phyloP scores from a whole-genome alignment of 2,888 invertebrate species.

The Ephialtes manifestator region DNA sequence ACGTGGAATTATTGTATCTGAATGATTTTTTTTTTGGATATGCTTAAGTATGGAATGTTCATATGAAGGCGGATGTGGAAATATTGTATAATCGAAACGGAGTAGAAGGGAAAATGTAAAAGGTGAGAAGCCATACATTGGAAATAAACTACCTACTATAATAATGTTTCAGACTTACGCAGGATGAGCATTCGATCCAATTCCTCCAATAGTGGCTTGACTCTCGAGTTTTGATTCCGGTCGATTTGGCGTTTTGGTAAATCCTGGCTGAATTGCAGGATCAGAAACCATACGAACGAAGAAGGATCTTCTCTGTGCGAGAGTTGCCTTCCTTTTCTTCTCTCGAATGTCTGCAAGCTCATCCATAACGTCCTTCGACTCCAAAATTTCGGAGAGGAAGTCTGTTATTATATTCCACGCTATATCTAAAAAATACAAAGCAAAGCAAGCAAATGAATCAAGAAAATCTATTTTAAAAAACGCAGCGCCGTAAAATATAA shows the following conservation, averaged over 20 bases:
- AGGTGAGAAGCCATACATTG: no score
- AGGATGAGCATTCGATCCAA: conserved; percentile 79
- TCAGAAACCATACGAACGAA: conserved; percentile 99
- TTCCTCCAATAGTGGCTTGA: conserved; percentile 82
- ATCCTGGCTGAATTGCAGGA: conserved; percentile 92
- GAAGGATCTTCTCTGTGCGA: conserved; percentile 97
- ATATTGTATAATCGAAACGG: no score
- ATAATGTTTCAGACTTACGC: conserved; percentile 70
- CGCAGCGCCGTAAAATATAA: no score
- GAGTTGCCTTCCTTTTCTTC: conserved; percentile 91
- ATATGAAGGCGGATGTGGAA: no score
- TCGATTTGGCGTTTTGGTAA: conserved; percentile 84
- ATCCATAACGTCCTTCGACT: conserved; percentile 90
- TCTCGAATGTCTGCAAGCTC: conserved; percentile 92
- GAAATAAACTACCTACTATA: no score
- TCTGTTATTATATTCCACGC: conserved; percentile 95
- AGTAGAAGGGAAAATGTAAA: no score
- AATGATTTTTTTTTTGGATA: no score
- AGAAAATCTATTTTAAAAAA: no score
- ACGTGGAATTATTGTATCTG: no score
- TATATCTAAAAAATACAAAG: conserved; percentile 87
- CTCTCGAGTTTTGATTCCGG: conserved; percentile 82
- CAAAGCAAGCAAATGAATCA: background rate
- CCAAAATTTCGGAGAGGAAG: conserved; percentile 92
- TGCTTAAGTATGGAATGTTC: no score